phyloP scores from a whole-genome alignment of 2,797 vertebrate genomes.

The Loris lydekkerianus region DNA sequence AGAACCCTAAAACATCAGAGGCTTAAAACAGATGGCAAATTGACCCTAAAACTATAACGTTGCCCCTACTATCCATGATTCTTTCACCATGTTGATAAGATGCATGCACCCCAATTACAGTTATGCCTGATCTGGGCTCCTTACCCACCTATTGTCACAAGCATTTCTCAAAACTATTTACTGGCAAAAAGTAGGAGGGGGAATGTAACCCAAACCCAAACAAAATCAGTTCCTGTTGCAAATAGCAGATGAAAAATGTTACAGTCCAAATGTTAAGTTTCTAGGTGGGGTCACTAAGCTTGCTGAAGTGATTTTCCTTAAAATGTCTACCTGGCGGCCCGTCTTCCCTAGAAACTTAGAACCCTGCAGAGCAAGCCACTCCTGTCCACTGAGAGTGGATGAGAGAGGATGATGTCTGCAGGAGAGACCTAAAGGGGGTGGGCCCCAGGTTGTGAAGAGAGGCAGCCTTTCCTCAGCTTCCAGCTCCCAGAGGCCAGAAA shows the following conservation, averaged over 20 bases:
- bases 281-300: background rate
- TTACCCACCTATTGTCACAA: slow-evolving; percentile 49
- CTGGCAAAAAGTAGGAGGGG: slow-evolving; percentile 23
- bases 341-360: background rate
- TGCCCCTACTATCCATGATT: slow-evolving; percentile 37
- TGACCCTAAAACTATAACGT: background rate
- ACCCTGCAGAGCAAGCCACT: background rate
- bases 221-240: slow-evolving; percentile 61
- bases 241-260: slow-evolving; percentile 57
- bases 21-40: slow-evolving; percentile 62
- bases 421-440: no score
- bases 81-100: slow-evolving; percentile 74
- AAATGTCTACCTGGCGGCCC: background rate
- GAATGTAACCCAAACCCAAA: background rate
- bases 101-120: background rate
- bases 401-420: background rate
- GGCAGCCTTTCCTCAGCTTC: background rate
- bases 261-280: background rate
- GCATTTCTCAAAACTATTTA: slow-evolving; percentile 69
- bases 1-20: background rate
- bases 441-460: background rate
- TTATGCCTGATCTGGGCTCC: background rate
- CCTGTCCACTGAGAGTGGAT: rapidly evolving
- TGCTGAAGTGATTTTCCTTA: background rate
- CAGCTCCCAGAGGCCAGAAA: background rate